A percentile compares a stretch with the other conserved stretches of the same genome.
Evolutionary conservation across 2,888 invertebrate genomes (phyloP).

Genomic region (Drosophila subquinaria): DNA sequence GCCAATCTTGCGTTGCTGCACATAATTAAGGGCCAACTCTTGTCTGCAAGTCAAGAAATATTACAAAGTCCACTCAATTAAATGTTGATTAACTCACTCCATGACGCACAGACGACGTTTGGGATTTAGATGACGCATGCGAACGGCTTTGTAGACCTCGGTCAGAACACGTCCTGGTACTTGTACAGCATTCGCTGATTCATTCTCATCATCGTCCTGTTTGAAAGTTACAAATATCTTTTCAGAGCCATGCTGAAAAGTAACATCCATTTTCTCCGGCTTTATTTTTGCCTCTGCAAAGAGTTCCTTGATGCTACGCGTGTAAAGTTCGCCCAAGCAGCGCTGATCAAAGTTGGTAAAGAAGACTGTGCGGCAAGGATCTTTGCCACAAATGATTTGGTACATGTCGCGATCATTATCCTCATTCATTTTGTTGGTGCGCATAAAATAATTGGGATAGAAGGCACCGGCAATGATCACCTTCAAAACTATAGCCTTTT

Average conservation of each 20-base stretch:
- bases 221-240: conserved; percentile 90
- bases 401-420: conserved; percentile 89
- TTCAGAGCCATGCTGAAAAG: conserved; percentile 86
- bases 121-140: conserved; percentile 87
- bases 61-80: background rate
- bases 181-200: conserved; percentile 72
- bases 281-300: conserved; percentile 86
- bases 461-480: conserved; percentile 89
- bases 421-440: conserved; percentile 86
- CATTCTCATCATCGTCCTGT: conserved; percentile 79
- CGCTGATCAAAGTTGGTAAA: conserved; percentile 87
- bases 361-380: conserved; percentile 92
- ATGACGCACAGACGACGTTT: conserved; percentile 74
- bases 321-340: conserved; percentile 91
- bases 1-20: conserved; percentile 82
- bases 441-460: conserved; percentile 95
- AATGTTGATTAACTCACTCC: conserved; percentile 73
- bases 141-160: conserved; percentile 91
- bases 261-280: conserved; percentile 82
- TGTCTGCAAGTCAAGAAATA: conserved; percentile 81
- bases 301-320: conserved; percentile 88
- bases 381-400: conserved; percentile 89
- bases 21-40: conserved; percentile 86
- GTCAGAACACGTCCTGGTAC: conserved; percentile 88
- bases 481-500: conserved; percentile 89